Evolutionary conservation across 2,888 invertebrate genomes (phyloP).

Genomic region (Epinotia nisella): DNA sequence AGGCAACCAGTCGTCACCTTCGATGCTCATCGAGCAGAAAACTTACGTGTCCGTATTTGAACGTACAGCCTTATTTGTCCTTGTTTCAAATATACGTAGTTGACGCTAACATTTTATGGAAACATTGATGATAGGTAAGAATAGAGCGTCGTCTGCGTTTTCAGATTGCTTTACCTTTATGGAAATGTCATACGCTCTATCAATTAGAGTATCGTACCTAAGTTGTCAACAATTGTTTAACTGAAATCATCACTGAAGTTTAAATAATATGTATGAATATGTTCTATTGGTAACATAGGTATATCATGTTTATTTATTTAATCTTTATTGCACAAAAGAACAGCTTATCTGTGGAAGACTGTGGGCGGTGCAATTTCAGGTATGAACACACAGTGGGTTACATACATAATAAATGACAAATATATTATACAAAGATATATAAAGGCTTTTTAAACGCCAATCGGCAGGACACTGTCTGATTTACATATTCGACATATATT

Average conservation of each 20-base stretch:
- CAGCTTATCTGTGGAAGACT: no score
- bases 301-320: not conserved
- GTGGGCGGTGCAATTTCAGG: no score
- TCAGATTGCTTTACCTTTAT: not conserved
- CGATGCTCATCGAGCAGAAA: slow-evolving; percentile 14
- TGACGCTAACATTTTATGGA: slow-evolving; percentile 34
- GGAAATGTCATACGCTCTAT: slow-evolving; percentile 1
- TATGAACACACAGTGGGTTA: no score
- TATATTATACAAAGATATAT: no score
- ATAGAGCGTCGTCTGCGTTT: slow-evolving; percentile 7
- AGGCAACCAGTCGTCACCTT: slow-evolving; percentile 19
- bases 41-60: slow-evolving; percentile 24
- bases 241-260: not conserved
- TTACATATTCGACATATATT: no score
- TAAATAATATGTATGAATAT: not conserved
- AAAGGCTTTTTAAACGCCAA: no score
- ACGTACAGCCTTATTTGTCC: slow-evolving; percentile 29
- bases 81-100: slow-evolving; percentile 33
- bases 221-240: not conserved
- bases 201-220: not conserved
- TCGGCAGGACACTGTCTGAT: no score
- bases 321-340: no score
- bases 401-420: no score
- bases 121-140: slow-evolving; percentile 36
- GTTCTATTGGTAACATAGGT: not conserved